Evolutionary conservation across 2,888 invertebrate species (phyloP).

Genomic region (Prosopocoilus inquinatus): DNA sequence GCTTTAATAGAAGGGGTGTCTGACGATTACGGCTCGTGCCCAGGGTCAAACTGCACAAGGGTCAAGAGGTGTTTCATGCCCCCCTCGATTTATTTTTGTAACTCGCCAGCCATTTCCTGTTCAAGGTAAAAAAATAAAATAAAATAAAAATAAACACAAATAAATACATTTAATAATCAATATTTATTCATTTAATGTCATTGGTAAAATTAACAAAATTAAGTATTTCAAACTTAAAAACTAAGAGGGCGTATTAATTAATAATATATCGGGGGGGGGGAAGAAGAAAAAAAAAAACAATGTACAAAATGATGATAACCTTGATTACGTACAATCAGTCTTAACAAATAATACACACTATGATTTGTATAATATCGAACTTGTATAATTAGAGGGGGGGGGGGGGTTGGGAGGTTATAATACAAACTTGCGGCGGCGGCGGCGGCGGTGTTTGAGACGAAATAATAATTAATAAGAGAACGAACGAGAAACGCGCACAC

Average conservation of each 20-base stretch:
- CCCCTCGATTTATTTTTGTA: not conserved
- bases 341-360: slow-evolving; percentile 47
- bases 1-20: too few species aligned
- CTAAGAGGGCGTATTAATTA: slow-evolving; percentile 29
- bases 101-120: too few species aligned
- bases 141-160: slow-evolving; percentile 18
- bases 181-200: slow-evolving; percentile 44
- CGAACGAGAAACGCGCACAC: too few species aligned
- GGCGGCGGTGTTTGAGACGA: too few species aligned
- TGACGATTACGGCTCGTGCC: too few species aligned
- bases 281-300: slow-evolving; percentile 26
- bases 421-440: too few species aligned
- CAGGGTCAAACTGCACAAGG: too few species aligned
- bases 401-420: too few species aligned
- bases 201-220: slow-evolving; percentile 41
- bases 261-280: slow-evolving; percentile 21
- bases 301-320: slow-evolving; percentile 30
- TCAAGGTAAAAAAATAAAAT: not conserved
- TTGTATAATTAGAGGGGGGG: too few species aligned
- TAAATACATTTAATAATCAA: slow-evolving; percentile 39
- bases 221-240: slow-evolving; percentile 33
- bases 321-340: slow-evolving; percentile 40
- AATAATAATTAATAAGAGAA: too few species aligned
- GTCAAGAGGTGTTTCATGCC: too few species aligned
- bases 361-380: slow-evolving; percentile 30